Percentiles rank a stretch among this genome's conserved stretches.
Evolutionary conservation across 2,888 invertebrate species (phyloP).

Genomic region (Yponomeuta malinellus): DNA sequence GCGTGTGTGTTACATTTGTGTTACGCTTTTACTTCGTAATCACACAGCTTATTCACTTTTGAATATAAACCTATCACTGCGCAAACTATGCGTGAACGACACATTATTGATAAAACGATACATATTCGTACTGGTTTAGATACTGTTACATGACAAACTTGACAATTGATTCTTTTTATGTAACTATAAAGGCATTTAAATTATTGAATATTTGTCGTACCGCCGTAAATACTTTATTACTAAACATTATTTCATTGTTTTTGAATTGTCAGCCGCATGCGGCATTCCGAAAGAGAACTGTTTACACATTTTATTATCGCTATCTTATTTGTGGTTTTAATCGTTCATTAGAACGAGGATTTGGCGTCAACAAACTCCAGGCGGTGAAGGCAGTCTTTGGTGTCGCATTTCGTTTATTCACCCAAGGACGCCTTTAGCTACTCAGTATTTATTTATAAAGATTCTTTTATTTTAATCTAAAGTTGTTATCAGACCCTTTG

Average conservation of each 20-base stretch:
- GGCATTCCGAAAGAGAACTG: not conserved
- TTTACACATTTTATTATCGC: not conserved
- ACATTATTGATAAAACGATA: not conserved
- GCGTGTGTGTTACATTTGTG: not conserved
- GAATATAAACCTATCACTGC: constrained; percentile 1
- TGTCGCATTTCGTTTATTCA: not conserved
- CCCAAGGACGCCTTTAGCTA: not conserved
- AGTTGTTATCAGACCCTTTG: not conserved
- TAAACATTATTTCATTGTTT: too few species aligned
- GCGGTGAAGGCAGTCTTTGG: not conserved
- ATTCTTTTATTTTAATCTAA: not conserved
- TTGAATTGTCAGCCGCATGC: too few species aligned
- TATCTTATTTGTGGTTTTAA: constrained; percentile 1
- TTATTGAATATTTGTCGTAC: too few species aligned
- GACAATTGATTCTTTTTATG: not conserved
- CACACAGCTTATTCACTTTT: not conserved
- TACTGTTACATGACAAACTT: not conserved
- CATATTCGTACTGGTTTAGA: too few species aligned
- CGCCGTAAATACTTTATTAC: too few species aligned
- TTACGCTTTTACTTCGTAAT: constrained; percentile 16
- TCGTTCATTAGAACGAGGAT: not conserved
- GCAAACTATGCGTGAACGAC: not conserved
- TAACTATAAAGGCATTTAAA: not conserved
- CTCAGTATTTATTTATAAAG: not conserved
- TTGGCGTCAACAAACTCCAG: not conserved